These are phyloP conservation scores for Holacanthella duospinosa DNA, from an alignment of 2,888 invertebrate species.

Conservation along the genomic window DNA sequence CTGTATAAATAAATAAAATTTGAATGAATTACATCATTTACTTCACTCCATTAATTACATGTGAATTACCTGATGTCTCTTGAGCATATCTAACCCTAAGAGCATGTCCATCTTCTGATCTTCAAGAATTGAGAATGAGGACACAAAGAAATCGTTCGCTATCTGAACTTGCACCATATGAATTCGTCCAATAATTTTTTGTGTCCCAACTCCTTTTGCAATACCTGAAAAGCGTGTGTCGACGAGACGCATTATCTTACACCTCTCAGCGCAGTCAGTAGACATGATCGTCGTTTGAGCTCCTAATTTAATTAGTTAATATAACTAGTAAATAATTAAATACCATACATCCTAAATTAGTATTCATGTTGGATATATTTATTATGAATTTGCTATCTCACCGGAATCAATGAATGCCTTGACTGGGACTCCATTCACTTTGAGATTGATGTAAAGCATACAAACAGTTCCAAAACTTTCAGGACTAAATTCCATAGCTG, in stretches of 20 bases:
- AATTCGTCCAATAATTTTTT: conserved; percentile 88
- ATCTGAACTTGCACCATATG: conserved; percentile 97
- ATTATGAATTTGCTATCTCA: conserved; percentile 34
- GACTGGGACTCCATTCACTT: conserved; percentile 90
- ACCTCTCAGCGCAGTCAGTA: conserved; percentile 83
- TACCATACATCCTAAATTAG: not conserved
- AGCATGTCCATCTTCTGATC: conserved; percentile 98
- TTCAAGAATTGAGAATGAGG: conserved; percentile 91
- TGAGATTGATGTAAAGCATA: conserved; percentile 95
- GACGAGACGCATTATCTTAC: conserved; percentile 78
- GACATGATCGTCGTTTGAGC: conserved; percentile 99
- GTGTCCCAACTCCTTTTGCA: conserved; percentile 94
- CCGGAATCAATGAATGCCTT: conserved; percentile 98
- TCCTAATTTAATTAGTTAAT: no score
- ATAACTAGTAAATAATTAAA: not conserved
- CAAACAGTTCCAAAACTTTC: conserved; percentile 96
- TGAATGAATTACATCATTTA: not conserved
- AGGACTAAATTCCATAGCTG: conserved; percentile 96
- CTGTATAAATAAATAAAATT: conserved; percentile 42
- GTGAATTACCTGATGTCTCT: conserved; percentile 58
- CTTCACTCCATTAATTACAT: not conserved
- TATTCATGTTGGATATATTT: no score
- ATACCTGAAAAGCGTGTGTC: conserved; percentile 82
- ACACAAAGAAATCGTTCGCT: conserved; percentile 81
- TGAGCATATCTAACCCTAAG: conserved; percentile 92